These are phyloP conservation scores for Bombylius discolor DNA, from an alignment of 2,888 invertebrate genomes.

Conservation along the genomic window DNA sequence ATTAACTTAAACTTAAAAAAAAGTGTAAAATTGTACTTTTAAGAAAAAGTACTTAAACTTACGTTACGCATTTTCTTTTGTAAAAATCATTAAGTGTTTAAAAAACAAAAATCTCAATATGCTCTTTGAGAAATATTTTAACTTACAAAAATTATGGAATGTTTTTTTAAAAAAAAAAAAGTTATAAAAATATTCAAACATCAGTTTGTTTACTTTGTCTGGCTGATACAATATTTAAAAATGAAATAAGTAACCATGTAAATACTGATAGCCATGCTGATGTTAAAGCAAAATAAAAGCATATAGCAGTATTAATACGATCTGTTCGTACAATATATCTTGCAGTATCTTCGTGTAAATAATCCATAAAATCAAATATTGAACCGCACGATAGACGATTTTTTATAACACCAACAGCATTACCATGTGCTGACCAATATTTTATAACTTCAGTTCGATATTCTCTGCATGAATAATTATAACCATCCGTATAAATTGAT, in stretches of 20 bases:
- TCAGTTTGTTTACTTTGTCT: conserved; percentile 20
- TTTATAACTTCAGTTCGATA: conserved; percentile 55
- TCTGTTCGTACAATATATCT: conserved; percentile 51
- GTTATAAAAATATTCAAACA: background rate
- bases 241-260: conserved; percentile 41
- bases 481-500: conserved; percentile 58
- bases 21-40: no score
- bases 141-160: no score
- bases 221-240: conserved; percentile 44
- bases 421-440: conserved; percentile 35
- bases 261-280: conserved; percentile 48
- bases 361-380: conserved; percentile 74
- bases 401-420: conserved; percentile 34
- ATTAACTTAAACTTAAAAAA: no score
- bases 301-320: conserved; percentile 58
- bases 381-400: conserved; percentile 56
- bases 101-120: no score
- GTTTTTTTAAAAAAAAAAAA: no score
- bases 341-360: conserved; percentile 52
- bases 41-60: no score
- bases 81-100: no score
- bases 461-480: conserved; percentile 59
- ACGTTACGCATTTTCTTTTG: no score
- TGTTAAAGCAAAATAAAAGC: conserved; percentile 51
- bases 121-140: no score